Percentiles rank a stretch among this genome's conserved stretches.
phyloP scores from a whole-genome alignment of 2,888 invertebrate genomes.

The Phania funesta region DNA sequence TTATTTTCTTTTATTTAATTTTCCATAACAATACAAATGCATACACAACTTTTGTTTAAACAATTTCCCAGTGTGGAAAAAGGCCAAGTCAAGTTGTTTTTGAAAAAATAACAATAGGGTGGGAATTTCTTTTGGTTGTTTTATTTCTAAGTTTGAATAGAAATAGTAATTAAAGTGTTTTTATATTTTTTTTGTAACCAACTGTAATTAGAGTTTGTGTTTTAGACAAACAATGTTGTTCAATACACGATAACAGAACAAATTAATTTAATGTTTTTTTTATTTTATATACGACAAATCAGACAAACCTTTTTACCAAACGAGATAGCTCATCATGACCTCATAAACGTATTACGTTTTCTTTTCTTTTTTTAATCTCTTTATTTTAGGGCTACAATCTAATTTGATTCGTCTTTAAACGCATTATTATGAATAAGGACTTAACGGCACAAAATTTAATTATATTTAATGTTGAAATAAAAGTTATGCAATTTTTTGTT shows the following conservation, averaged over 20 bases:
- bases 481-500: neutral
- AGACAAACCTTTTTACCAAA: neutral
- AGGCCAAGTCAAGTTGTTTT: neutral
- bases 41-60: conserved; percentile 14
- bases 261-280: neutral
- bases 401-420: neutral
- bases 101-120: conserved; percentile 30
- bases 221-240: conserved; percentile 25
- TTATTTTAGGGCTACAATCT: conserved; percentile 1
- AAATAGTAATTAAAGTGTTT: conserved; percentile 34
- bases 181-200: neutral
- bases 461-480: neutral
- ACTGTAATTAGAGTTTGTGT: conserved; percentile 14
- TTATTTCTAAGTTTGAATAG: conserved; percentile 8
- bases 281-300: neutral
- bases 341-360: conserved; percentile 19
- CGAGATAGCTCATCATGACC: conserved; percentile 38
- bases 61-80: conserved; percentile 12
- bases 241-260: conserved; percentile 9
- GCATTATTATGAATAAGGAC: conserved; percentile 13
- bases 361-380: neutral
- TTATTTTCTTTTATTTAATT: conserved; percentile 4
- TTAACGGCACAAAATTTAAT: neutral
- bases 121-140: conserved; percentile 7
- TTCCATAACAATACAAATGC: conserved; percentile 10